Conservation (phyloP, 2,113 vertebrate species). For the Mus pahari region DNA sequence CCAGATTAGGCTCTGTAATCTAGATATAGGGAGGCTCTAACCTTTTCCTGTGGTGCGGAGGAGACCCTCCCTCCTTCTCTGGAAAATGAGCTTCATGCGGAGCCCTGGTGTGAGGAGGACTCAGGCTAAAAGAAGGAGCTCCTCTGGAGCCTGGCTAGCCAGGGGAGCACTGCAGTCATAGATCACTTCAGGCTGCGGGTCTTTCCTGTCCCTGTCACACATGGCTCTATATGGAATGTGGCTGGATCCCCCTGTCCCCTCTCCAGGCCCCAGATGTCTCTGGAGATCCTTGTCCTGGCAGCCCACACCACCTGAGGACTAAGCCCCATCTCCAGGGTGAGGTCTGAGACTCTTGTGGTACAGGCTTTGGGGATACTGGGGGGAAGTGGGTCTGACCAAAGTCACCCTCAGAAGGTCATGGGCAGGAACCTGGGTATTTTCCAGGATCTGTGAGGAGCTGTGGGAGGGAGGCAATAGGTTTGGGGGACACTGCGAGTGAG, state of each 20-base stretch:
- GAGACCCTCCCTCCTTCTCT: not conserved
- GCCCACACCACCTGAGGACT: not conserved
- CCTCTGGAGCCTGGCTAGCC: not conserved
- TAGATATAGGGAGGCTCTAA: not conserved
- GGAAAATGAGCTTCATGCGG: not conserved
- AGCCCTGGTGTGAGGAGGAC: not conserved
- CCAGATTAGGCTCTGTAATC: not conserved
- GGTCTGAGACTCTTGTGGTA: not conserved
- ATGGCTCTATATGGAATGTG: not conserved
- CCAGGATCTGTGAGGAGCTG: no score
- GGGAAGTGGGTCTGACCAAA: rapidly evolving
- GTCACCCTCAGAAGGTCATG: not conserved
- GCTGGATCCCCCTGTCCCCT: not conserved
- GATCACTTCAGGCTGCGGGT: not conserved
- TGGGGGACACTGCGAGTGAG: not conserved
- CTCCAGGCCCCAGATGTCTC: no score
- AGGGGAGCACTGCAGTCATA: rapidly evolving
- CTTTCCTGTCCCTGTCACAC: not conserved
- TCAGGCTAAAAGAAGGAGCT: not conserved
- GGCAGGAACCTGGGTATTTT: not conserved
- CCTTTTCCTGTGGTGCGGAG: not conserved
- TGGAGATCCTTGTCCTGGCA: not conserved
- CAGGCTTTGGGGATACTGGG: no score
- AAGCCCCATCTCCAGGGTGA: not conserved
- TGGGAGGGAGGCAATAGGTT: not conserved